Evolutionary conservation across 1,140 invertebrate genomes (phyloP), one percentile per base, ranked within the genome.

Genomic region (Diabrotica undecimpunctata): DNA sequence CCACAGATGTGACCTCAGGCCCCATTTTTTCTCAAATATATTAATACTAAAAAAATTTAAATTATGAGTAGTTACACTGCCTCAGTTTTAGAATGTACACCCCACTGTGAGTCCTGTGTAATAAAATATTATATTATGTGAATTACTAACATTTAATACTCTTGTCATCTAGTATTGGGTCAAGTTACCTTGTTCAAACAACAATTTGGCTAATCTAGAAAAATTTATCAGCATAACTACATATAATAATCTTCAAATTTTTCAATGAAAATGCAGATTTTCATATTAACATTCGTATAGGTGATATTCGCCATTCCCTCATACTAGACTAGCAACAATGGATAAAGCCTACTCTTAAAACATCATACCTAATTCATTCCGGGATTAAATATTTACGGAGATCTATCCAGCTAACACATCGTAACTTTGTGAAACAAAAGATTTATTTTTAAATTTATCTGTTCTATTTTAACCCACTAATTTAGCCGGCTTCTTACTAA

Each of bases 361-460:
- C 75, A 74, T 71, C 78, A 74, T 80, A 79, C 78, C 78, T 79
- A 79, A 69, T 77, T 72, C 74, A 76, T 78, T 77, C 72, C 75
- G 74, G 61, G 64, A 68, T 46, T 66, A 59, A 68, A 77, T 66
- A 65, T 68, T 67, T 69, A 63, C 66, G 68, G 62, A 52, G 65
- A 67, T 71, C 68, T 65, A 51, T 71, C 70, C 68, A 58, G 54
- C 63, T 63, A 64, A 69, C 69, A 72, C 73, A 76, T 75, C 55
- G 71, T 61, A 69, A 74, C 61, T 68, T 61, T 14, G 58, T 62
- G 62, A 66, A 70, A 59, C 58, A 64, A 63, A 61, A 53, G 52
- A 66, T 61, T 70, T 68, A 61, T 62, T 62, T 62, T 54, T 70
- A 70, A 70, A 69, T 68, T 67, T 68, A 54, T 54, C 53, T 50